These are phyloP conservation scores for Epizoanthus scotinus DNA, from an alignment of 92 coral and sea anemone species.

Conservation along the genomic window DNA sequence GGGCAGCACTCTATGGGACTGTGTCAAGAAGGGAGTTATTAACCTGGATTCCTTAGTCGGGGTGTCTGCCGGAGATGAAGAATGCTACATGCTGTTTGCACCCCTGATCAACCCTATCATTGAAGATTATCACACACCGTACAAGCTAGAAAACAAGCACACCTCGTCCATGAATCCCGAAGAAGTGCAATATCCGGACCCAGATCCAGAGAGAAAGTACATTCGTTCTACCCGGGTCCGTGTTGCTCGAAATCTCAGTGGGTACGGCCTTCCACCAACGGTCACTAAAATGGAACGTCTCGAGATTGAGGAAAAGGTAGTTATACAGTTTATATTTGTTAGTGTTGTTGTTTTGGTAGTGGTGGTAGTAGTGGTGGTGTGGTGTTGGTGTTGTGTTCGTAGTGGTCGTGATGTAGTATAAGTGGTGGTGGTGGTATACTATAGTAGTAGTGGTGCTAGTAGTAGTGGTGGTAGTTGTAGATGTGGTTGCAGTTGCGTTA, in stretches of 20 bases:
- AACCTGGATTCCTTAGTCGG: conserved; percentile 75
- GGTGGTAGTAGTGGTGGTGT: too few species aligned
- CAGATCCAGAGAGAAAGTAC: conserved; percentile 66
- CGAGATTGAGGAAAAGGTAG: conserved; percentile 83
- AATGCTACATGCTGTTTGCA: conserved; percentile 64
- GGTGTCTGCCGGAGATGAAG: conserved; percentile 78
- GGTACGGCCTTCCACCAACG: too few species aligned
- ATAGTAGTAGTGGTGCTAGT: too few species aligned
- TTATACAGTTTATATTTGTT: too few species aligned
- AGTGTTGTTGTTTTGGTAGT: too few species aligned
- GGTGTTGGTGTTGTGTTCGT: too few species aligned
- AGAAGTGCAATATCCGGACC: conserved; percentile 76
- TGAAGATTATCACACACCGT: conserved; percentile 85
- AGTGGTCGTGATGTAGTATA: too few species aligned
- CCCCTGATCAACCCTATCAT: conserved; percentile 63
- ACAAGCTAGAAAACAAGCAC: conserved; percentile 76
- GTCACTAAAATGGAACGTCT: conserved; percentile 77
- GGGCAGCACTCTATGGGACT: conserved; percentile 64
- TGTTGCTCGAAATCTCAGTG: conserved; percentile 86
- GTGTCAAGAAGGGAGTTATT: conserved; percentile 66
- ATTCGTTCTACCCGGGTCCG: conserved; percentile 90
- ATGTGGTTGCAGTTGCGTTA: too few species aligned
- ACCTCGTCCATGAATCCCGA: conserved; percentile 84
- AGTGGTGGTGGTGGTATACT: too few species aligned
- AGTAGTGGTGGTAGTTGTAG: too few species aligned